Evolutionary conservation across 1,140 invertebrate species (phyloP).

Genomic region (Zaprionus tsacasi): DNA sequence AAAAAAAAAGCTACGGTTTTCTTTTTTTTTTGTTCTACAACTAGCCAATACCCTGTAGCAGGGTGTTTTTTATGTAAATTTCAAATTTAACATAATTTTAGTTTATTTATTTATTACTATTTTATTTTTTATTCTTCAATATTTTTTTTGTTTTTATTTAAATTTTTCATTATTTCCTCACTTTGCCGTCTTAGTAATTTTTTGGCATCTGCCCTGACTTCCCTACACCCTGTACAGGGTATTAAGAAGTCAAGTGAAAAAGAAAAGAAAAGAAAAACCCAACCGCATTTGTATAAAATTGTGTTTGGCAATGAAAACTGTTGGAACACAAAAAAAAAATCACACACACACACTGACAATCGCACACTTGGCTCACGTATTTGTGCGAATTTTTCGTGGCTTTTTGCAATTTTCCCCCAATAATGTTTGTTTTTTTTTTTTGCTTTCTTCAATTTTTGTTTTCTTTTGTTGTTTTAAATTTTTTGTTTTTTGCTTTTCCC

Average conservation of each 20-base stretch:
- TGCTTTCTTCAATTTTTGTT: slow-evolving; percentile 15
- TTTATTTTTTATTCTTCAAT: too few relatives aligned
- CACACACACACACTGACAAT: background rate
- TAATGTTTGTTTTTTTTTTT: slow-evolving; percentile 13
- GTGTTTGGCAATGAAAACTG: slow-evolving; percentile 74
- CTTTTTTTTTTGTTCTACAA: too few relatives aligned
- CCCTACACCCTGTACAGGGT: slow-evolving; percentile 15
- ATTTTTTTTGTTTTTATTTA: too few relatives aligned
- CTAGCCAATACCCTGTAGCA: background rate
- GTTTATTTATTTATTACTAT: too few relatives aligned
- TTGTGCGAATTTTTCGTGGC: slow-evolving; percentile 61
- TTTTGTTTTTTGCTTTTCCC: slow-evolving; percentile 26
- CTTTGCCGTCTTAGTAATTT: too few relatives aligned
- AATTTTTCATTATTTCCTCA: too few relatives aligned
- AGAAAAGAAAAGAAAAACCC: slow-evolving; percentile 28
- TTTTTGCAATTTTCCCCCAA: slow-evolving; percentile 36
- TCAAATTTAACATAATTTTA: too few relatives aligned
- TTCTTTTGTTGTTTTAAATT: slow-evolving; percentile 13
- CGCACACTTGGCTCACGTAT: background rate
- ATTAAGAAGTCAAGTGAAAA: background rate
- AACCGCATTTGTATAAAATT: slow-evolving; percentile 62
- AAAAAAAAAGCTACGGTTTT: slow-evolving; percentile 56
- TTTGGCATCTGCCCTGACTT: too few relatives aligned
- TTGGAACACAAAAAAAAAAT: slow-evolving; percentile 40
- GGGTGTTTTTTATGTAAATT: too few relatives aligned